Evolutionary conservation across 2,797 vertebrate genomes (phyloP).

Genomic region (Mastacembelus armatus): DNA sequence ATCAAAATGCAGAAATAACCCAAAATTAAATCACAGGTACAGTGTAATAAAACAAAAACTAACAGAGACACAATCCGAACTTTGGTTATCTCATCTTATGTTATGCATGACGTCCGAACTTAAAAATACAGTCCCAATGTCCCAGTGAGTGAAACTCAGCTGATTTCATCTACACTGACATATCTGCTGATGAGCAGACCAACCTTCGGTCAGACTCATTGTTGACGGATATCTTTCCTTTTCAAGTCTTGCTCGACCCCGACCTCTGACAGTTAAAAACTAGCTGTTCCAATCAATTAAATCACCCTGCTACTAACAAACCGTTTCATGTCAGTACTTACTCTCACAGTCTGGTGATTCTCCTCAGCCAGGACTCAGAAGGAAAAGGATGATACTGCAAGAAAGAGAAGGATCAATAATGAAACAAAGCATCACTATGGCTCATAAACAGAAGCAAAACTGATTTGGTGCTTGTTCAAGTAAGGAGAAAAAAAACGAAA

Average conservation of each 20-base stretch:
- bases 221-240: slow-evolving; percentile 2
- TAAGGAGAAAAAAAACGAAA: background rate
- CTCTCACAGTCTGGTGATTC: slow-evolving; percentile 65
- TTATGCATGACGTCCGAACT: background rate
- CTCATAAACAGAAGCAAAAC: background rate
- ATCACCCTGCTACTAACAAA: background rate
- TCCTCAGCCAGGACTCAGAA: slow-evolving; percentile 62
- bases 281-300: background rate
- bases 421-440: background rate
- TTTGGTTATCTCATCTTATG: background rate
- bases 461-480: background rate
- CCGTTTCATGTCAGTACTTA: slow-evolving; percentile 52
- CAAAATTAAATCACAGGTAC: background rate
- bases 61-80: background rate
- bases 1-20: background rate
- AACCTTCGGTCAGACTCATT: slow-evolving; percentile 19
- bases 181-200: slow-evolving; percentile 1
- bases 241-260: background rate
- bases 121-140: background rate
- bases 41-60: background rate
- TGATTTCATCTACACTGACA: background rate
- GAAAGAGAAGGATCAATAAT: slow-evolving; percentile 16
- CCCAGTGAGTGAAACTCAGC: background rate
- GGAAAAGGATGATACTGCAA: slow-evolving; percentile 56
- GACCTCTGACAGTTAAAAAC: slow-evolving; percentile 25